Percentiles rank a stretch among this genome's conserved stretches.
phyloP scores from a whole-genome alignment of 1,140 invertebrate species.

The Cydia pomonella region DNA sequence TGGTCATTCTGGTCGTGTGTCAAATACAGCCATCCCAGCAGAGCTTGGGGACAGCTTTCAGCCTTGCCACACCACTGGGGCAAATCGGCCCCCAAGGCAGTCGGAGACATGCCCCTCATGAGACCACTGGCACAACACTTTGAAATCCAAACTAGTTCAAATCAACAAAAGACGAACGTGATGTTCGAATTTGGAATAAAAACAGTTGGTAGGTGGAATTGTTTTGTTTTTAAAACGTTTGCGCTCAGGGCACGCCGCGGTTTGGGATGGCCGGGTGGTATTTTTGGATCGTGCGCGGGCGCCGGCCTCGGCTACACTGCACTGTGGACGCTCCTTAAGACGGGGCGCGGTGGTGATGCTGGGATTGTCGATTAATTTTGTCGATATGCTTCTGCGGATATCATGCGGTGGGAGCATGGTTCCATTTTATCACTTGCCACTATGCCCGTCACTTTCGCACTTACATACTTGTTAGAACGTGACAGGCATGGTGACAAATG shows the following conservation, averaged over 20 bases:
- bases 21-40: conserved; percentile 71
- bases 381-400: conserved; percentile 39
- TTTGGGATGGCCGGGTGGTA: conserved; percentile 55
- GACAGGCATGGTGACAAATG: no score
- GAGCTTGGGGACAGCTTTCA: conserved; percentile 62
- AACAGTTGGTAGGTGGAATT: conserved; percentile 35
- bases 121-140: conserved; percentile 41
- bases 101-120: conserved; percentile 71
- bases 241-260: conserved; percentile 50
- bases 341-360: conserved; percentile 60
- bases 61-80: conserved; percentile 72
- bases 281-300: conserved; percentile 75
- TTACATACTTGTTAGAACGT: no score
- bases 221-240: conserved; percentile 38
- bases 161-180: conserved; percentile 33
- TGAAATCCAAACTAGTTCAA: background rate
- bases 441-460: no score
- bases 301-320: conserved; percentile 57
- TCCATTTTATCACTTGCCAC: no score
- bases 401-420: no score
- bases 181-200: conserved; percentile 28
- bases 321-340: conserved; percentile 73
- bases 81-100: conserved; percentile 64
- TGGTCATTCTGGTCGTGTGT: conserved; percentile 72
- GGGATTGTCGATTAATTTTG: conserved; percentile 37